phyloP scores from a whole-genome alignment of 1,140 invertebrate genomes.

The Drosophila ficusphila region DNA sequence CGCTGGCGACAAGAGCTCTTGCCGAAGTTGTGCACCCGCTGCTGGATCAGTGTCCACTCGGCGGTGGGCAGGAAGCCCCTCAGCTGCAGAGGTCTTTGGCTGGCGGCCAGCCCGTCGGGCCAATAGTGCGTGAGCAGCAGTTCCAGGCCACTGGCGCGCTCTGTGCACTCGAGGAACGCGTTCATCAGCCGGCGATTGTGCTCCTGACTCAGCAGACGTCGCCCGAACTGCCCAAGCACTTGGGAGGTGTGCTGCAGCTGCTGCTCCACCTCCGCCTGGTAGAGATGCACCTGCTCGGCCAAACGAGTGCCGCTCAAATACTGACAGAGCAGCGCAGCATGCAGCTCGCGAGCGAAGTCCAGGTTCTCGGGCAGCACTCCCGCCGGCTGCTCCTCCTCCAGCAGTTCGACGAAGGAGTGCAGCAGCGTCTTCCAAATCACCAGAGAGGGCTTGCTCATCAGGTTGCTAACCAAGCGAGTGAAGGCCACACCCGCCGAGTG shows the following conservation, averaged over 20 bases:
- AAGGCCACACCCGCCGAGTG: conserved; percentile 62
- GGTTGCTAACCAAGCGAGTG: conserved; percentile 55
- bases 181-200: conserved; percentile 74
- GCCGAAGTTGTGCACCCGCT: conserved; percentile 78
- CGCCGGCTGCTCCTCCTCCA: conserved; percentile 19
- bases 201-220: conserved; percentile 52
- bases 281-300: conserved; percentile 61
- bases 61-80: conserved; percentile 54
- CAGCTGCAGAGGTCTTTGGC: conserved; percentile 10
- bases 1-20: conserved; percentile 59
- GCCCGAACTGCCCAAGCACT: conserved; percentile 60
- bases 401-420: conserved; percentile 56
- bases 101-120: conserved; percentile 51
- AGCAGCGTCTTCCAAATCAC: conserved; percentile 77
- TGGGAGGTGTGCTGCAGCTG: conserved; percentile 40
- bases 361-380: conserved; percentile 27
- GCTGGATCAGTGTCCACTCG: conserved; percentile 70
- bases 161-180: conserved; percentile 69
- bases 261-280: conserved; percentile 41
- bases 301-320: conserved; percentile 68
- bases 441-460: conserved; percentile 77
- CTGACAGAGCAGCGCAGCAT: conserved; percentile 67
- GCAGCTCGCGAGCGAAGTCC: conserved; percentile 62
- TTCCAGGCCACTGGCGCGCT: conserved; percentile 56
- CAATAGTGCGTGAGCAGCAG: conserved; percentile 60